phyloP scores from a whole-genome alignment of 2,797 vertebrate genomes.

The Cirrhinus molitorella region DNA sequence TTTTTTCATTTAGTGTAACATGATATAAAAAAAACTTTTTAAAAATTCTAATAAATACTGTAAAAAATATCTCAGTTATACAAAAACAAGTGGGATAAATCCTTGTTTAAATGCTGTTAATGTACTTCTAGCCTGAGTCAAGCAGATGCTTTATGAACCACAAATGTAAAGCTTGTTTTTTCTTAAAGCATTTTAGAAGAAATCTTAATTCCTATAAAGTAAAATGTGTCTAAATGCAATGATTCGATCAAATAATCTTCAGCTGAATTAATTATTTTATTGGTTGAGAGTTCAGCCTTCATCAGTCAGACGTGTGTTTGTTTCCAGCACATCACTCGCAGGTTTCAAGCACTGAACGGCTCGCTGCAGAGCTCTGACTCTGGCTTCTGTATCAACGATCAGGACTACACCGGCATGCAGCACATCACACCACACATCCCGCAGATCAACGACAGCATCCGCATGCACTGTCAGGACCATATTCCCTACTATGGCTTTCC shows the following conservation, averaged over 20 bases:
- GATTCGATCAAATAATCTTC: not conserved
- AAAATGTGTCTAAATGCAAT: not conserved
- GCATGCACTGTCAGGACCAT: slow-evolving; percentile 81
- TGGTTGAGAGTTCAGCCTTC: not conserved
- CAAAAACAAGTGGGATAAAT: too few species aligned
- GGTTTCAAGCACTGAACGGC: slow-evolving; percentile 88
- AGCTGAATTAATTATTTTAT: not conserved
- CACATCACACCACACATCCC: slow-evolving; percentile 89
- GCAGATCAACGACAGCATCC: slow-evolving; percentile 90
- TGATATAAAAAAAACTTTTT: too few species aligned
- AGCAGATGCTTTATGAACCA: not conserved
- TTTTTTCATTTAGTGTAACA: too few species aligned
- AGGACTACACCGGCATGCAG: slow-evolving; percentile 92
- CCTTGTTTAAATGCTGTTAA: too few species aligned
- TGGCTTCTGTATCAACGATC: slow-evolving; percentile 96
- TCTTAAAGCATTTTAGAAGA: not conserved
- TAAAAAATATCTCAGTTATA: too few species aligned
- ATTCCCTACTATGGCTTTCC: slow-evolving; percentile 93
- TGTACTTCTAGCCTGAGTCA: too few species aligned
- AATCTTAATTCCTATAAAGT: not conserved
- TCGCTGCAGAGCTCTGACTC: slow-evolving; percentile 88
- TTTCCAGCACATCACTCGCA: slow-evolving; percentile 86
- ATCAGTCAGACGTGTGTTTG: not conserved
- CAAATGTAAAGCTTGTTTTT: not conserved
- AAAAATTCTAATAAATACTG: too few species aligned